Conservation (phyloP, 1,140 invertebrate genomes). For the Batillaria attramentaria region DNA sequence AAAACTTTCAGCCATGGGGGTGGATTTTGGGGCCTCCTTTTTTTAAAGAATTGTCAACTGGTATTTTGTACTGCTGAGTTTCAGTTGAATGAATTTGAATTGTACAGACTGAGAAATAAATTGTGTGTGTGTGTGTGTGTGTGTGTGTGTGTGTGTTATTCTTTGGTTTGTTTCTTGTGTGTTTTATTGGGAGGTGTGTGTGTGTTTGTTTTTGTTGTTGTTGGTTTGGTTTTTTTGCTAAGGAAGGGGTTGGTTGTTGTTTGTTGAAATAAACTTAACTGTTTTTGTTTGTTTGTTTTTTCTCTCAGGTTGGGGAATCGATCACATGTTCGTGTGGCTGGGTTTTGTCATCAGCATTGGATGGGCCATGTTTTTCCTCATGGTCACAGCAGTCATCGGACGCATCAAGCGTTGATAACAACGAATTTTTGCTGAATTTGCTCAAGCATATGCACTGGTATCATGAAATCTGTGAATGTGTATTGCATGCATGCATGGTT, state of each 20-base stretch:
- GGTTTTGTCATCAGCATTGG: constrained; percentile 90
- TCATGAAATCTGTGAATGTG: background rate
- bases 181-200: background rate
- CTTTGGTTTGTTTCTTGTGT: background rate
- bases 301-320: constrained; percentile 79
- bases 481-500: too few relatives aligned
- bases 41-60: background rate
- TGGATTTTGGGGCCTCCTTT: background rate
- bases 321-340: constrained; percentile 86
- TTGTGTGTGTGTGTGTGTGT: constrained; percentile 4
- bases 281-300: constrained; percentile 1
- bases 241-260: background rate
- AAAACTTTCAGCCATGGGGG: background rate
- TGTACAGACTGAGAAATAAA: too few relatives aligned
- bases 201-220: background rate
- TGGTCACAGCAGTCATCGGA: constrained; percentile 79
- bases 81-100: background rate
- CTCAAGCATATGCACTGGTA: background rate
- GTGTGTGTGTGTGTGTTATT: background rate
- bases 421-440: background rate
- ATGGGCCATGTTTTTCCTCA: constrained; percentile 85
- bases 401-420: constrained; percentile 41
- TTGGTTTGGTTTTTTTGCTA: background rate
- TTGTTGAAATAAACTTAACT: background rate
- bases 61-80: background rate